phyloP scores from a whole-genome alignment of 2,113 vertebrate genomes.

The Monopterus albus region DNA sequence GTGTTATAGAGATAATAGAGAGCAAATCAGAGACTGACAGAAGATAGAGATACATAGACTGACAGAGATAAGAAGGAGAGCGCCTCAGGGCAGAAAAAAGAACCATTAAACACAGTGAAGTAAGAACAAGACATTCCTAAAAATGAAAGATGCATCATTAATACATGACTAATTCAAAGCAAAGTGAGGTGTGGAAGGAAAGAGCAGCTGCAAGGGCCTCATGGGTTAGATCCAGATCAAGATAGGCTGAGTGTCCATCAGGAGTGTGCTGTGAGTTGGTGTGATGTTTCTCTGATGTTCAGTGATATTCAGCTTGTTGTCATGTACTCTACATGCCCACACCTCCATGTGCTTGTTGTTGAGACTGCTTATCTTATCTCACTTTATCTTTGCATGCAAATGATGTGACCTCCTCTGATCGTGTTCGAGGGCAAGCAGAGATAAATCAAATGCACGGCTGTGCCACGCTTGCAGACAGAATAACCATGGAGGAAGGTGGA shows the following conservation, averaged over 20 bases:
- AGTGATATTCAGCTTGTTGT: neutral
- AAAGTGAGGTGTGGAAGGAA: neutral
- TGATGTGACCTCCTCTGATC: conserved; percentile 29
- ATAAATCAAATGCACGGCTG: conserved; percentile 24
- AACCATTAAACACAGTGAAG: neutral
- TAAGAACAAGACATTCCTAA: neutral
- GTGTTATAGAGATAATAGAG: conserved; percentile 42
- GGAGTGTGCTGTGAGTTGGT: too few species aligned
- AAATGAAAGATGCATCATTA: neutral
- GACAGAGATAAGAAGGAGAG: conserved; percentile 24
- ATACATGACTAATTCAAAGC: neutral
- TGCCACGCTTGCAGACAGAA: too few species aligned
- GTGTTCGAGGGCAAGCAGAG: neutral
- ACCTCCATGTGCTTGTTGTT: neutral
- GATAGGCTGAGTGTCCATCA: neutral
- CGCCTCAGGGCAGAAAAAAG: neutral
- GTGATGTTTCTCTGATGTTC: too few species aligned
- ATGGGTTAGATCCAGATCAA: neutral
- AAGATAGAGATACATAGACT: conserved; percentile 16
- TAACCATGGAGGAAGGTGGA: too few species aligned
- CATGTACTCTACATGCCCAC: neutral
- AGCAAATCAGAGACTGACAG: conserved; percentile 37
- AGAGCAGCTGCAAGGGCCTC: neutral
- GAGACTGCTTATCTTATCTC: neutral
- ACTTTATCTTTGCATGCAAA: conserved; percentile 31